Conservation (phyloP, 2,113 vertebrate genomes). For the Eulemur rufifrons region DNA sequence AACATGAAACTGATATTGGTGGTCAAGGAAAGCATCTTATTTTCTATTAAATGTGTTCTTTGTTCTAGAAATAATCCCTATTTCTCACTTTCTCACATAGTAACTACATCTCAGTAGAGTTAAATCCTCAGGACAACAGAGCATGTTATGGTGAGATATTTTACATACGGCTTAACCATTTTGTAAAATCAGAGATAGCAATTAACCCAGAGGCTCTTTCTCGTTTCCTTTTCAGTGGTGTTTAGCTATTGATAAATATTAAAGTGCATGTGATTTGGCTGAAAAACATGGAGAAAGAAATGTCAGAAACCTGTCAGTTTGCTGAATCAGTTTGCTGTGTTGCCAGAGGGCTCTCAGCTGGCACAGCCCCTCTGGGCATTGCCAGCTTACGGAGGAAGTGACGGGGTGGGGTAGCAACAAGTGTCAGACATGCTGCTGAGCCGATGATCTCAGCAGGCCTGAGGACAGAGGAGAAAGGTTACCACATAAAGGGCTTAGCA, state of each 20-base stretch:
- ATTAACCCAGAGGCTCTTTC: neutral
- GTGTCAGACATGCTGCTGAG: conserved; percentile 32
- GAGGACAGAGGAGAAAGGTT: conserved; percentile 52
- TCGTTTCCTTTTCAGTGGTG: neutral
- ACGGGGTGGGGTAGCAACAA: conserved; percentile 27
- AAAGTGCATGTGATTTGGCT: neutral
- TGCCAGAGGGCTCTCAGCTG: neutral
- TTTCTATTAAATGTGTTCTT: neutral
- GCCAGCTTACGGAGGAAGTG: neutral
- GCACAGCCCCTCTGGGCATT: neutral
- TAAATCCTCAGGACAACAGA: neutral
- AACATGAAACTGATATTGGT: neutral
- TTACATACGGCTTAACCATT: neutral
- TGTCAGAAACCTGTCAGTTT: neutral
- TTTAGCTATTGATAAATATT: conserved; percentile 10
- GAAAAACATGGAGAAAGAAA: neutral
- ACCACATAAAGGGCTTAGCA: conserved; percentile 29
- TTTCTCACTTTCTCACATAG: neutral
- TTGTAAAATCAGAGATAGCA: neutral
- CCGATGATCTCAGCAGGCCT: conserved; percentile 47
- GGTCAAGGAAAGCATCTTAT: neutral
- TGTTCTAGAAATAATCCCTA: neutral
- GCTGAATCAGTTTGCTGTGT: neutral
- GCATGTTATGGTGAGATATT: neutral
- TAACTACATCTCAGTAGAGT: neutral